Evolutionary conservation across 2,113 vertebrate genomes (phyloP).

Genomic region (Oreochromis aureus): DNA sequence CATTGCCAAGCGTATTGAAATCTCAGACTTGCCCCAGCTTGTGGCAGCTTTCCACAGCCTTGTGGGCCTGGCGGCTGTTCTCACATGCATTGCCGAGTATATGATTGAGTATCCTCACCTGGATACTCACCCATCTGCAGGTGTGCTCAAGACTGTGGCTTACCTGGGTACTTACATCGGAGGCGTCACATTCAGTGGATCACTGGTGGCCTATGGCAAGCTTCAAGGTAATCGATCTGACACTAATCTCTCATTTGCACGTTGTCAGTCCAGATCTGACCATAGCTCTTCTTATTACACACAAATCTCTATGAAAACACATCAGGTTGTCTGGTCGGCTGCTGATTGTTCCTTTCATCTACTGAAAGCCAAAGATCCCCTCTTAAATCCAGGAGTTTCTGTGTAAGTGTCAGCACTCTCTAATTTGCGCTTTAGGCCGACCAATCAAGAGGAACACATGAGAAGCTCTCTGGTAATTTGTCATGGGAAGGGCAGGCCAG

Average conservation of each 20-base stretch:
- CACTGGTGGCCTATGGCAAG: conserved; percentile 71
- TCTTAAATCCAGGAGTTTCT: conserved; percentile 20
- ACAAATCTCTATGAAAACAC: background rate
- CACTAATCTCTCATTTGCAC: background rate
- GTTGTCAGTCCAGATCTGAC: background rate
- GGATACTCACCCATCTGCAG: conserved; percentile 62
- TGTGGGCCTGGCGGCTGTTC: conserved; percentile 71
- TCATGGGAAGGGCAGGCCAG: background rate
- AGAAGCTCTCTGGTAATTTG: conserved; percentile 11
- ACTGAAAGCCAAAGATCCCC: conserved; percentile 31
- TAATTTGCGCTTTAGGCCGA: background rate
- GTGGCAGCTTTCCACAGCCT: conserved; percentile 81
- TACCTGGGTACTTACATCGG: conserved; percentile 74
- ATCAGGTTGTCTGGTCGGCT: background rate
- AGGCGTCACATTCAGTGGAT: conserved; percentile 75
- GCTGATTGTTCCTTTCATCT: conserved; percentile 43
- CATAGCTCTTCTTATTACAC: background rate
- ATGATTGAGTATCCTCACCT: conserved; percentile 76
- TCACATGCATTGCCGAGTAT: conserved; percentile 65
- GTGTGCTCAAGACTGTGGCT: conserved; percentile 65
- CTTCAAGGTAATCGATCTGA: conserved; percentile 56
- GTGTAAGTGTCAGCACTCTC: background rate
- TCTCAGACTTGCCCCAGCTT: conserved; percentile 75
- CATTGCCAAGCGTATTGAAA: conserved; percentile 78
- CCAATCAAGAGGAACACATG: conserved; percentile 31